Conservation (phyloP, 2,113 vertebrate genomes). For the Climacteris rufus region DNA sequence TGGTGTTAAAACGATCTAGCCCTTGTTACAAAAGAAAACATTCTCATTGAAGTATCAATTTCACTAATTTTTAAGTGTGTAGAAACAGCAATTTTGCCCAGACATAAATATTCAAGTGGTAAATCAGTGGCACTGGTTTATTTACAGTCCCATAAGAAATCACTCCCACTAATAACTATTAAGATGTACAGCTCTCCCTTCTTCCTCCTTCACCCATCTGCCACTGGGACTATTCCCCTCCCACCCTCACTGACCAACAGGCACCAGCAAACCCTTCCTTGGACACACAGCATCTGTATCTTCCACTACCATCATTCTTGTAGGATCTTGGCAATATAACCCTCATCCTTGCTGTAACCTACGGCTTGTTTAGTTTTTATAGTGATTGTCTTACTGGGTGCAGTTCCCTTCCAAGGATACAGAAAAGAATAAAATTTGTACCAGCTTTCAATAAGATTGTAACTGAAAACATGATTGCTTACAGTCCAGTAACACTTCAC, state of each 20-base stretch:
- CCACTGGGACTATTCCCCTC: not conserved
- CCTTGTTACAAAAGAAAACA: not conserved
- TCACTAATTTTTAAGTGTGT: not conserved
- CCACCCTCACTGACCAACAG: not conserved
- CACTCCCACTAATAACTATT: not conserved
- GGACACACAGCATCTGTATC: fast-evolving
- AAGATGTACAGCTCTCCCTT: not conserved
- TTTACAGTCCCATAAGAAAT: not conserved
- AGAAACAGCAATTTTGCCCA: not conserved
- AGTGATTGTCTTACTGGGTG: not conserved
- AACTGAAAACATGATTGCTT: not conserved
- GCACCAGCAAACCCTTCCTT: not conserved
- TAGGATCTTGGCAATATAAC: not conserved
- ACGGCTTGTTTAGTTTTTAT: not conserved
- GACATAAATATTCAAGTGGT: not conserved
- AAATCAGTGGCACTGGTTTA: not conserved
- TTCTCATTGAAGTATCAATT: not conserved
- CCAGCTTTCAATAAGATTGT: not conserved
- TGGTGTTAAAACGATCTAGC: not conserved
- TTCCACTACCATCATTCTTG: not conserved
- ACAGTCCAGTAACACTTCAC: not conserved
- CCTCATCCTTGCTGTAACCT: not conserved
- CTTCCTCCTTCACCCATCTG: not conserved
- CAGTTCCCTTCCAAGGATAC: not conserved
- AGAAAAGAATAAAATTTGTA: not conserved